Conservation (phyloP, 2,113 vertebrate genomes). For the Okapia johnstoni region DNA sequence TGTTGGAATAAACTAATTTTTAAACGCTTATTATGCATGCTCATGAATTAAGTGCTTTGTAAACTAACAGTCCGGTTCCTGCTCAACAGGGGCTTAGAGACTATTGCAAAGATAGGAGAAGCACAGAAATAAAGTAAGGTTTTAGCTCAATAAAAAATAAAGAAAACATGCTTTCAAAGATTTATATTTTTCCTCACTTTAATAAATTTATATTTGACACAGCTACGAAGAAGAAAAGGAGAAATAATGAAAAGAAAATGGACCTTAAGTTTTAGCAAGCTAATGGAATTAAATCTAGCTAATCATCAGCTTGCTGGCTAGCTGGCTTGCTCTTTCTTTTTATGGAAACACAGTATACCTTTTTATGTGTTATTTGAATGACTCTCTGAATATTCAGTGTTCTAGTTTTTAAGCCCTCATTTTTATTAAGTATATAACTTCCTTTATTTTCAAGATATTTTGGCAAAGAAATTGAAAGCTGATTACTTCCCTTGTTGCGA, state of each 20-base stretch:
- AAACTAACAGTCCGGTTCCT: background rate
- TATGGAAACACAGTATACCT: background rate
- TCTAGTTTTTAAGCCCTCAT: background rate
- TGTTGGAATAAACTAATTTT: background rate
- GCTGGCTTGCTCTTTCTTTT: background rate
- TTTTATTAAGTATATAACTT: background rate
- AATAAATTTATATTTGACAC: background rate
- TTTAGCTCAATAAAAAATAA: background rate
- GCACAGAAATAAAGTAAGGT: background rate
- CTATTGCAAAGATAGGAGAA: background rate
- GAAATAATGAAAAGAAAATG: background rate
- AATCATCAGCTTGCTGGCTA: background rate
- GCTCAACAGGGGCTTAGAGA: background rate
- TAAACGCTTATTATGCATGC: background rate
- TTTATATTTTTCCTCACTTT: conserved; percentile 6
- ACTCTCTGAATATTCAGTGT: background rate
- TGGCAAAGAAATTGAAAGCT: conserved; percentile 17
- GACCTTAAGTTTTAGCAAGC: background rate
- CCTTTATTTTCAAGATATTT: background rate
- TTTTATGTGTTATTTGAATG: background rate
- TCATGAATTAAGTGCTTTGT: background rate
- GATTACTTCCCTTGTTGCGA: background rate
- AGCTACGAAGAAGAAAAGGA: background rate
- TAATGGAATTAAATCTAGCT: background rate
- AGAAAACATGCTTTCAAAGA: background rate